Evolutionary conservation across 2,113 vertebrate genomes (phyloP).

Genomic region (Sphyrna mokarran): DNA sequence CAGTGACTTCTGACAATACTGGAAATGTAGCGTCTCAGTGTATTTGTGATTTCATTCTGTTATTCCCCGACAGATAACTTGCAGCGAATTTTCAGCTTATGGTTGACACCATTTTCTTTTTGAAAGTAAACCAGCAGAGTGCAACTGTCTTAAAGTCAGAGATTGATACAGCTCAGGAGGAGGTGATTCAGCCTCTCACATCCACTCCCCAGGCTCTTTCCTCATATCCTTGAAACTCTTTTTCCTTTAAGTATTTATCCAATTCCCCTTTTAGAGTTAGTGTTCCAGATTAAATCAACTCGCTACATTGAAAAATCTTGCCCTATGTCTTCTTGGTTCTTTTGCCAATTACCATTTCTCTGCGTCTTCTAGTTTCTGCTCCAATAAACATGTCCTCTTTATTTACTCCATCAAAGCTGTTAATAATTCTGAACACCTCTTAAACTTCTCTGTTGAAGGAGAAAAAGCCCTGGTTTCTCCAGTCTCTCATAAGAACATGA

Average conservation of each 20-base stretch:
- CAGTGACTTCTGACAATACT: neutral
- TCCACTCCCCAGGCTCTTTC: neutral
- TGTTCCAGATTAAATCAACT: neutral
- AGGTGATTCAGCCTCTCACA: too few species aligned
- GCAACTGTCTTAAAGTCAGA: neutral
- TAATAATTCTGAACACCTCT: neutral
- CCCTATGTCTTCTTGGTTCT: too few species aligned
- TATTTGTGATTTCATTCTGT: neutral
- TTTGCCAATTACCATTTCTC: too few species aligned
- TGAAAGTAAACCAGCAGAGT: neutral
- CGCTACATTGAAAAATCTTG: too few species aligned
- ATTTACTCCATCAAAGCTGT: neutral
- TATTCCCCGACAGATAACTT: neutral
- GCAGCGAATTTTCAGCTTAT: neutral
- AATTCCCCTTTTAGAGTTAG: neutral
- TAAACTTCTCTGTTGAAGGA: neutral
- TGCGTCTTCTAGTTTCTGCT: too few species aligned
- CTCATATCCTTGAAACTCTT: neutral
- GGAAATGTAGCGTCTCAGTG: neutral
- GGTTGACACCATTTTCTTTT: neutral
- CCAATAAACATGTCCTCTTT: too few species aligned
- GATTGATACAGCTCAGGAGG: too few species aligned
- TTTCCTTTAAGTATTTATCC: neutral
- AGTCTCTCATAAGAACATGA: neutral
- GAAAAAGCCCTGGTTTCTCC: neutral